Conservation (phyloP, 2,797 vertebrate genomes). For the Aeoliscus strigatus region DNA sequence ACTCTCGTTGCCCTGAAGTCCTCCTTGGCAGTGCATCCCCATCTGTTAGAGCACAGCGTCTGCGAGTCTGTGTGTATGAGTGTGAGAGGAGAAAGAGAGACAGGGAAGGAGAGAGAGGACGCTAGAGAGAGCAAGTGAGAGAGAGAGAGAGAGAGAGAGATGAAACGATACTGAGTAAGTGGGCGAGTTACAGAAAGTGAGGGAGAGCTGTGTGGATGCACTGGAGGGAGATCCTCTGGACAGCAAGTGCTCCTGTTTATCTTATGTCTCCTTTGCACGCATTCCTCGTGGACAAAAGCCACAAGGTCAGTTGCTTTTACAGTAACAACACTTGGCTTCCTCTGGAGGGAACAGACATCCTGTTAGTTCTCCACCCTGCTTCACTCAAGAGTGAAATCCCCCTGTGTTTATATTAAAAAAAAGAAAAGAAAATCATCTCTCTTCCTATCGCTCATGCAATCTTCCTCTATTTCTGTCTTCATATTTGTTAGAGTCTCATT, state of each 20-base stretch:
- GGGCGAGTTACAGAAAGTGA: conserved; percentile 46
- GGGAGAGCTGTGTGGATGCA: conserved; percentile 26
- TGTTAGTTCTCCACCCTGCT: conserved; percentile 42
- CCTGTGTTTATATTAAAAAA: conserved; percentile 1
- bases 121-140: conserved; percentile 51
- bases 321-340: conserved; percentile 44
- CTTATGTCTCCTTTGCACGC: conserved; percentile 48
- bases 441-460: not conserved
- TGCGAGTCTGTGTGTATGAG: conserved; percentile 42
- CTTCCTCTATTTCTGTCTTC: conserved; percentile 1
- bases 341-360: conserved; percentile 53
- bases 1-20: conserved; percentile 60
- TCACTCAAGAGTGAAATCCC: conserved; percentile 31
- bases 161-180: conserved; percentile 25
- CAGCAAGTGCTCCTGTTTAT: conserved; percentile 52
- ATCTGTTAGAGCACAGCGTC: conserved; percentile 60
- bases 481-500: conserved; percentile 19
- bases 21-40: conserved; percentile 64
- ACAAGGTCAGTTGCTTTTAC: conserved; percentile 51
- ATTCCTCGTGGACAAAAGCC: conserved; percentile 54
- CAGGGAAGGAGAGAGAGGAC: conserved; percentile 41
- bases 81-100: conserved; percentile 17
- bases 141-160: conserved; percentile 13
- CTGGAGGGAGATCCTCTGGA: conserved; percentile 53
- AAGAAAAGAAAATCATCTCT: not conserved